These are phyloP conservation scores for Sternotherus odoratus DNA, from an alignment of 2,797 vertebrate genomes.

Conservation along the genomic window DNA sequence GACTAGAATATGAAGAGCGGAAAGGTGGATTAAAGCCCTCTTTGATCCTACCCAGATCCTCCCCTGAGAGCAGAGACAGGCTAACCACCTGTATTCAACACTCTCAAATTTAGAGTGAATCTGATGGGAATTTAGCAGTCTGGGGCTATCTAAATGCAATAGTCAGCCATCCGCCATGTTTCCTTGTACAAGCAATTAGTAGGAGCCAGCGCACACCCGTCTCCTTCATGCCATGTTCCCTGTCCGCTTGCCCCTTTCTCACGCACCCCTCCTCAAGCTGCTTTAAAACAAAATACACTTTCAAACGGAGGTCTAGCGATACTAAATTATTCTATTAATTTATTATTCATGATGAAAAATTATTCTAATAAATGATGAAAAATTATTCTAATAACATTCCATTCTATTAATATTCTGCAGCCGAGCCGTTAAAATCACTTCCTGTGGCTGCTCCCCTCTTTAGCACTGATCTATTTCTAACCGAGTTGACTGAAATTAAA, in stretches of 20 bases:
- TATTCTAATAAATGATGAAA: conserved; percentile 78
- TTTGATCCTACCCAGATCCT: background rate
- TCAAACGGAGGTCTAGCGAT: conserved; percentile 29
- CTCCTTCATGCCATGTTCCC: background rate
- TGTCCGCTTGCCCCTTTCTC: background rate
- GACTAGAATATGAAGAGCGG: background rate
- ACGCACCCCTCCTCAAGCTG: conserved; percentile 7
- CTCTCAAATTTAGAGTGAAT: background rate
- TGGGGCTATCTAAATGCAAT: background rate
- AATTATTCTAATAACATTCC: conserved; percentile 78
- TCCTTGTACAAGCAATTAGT: no score
- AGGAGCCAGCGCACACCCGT: background rate
- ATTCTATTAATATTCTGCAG: conserved; percentile 73
- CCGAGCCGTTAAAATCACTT: conserved; percentile 68
- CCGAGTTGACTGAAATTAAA: conserved; percentile 69
- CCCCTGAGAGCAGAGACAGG: background rate
- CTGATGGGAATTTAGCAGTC: background rate
- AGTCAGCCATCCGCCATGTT: background rate
- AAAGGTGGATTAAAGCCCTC: background rate
- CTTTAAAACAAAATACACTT: conserved; percentile 58
- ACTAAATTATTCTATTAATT: conserved; percentile 75
- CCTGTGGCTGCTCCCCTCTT: conserved; percentile 61
- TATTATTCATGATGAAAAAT: conserved; percentile 80
- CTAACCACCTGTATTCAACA: background rate
- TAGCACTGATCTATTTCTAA: conserved; percentile 67